Evolutionary conservation across 2,797 vertebrate genomes (phyloP).

Genomic region (Leptodactylus fallax): DNA sequence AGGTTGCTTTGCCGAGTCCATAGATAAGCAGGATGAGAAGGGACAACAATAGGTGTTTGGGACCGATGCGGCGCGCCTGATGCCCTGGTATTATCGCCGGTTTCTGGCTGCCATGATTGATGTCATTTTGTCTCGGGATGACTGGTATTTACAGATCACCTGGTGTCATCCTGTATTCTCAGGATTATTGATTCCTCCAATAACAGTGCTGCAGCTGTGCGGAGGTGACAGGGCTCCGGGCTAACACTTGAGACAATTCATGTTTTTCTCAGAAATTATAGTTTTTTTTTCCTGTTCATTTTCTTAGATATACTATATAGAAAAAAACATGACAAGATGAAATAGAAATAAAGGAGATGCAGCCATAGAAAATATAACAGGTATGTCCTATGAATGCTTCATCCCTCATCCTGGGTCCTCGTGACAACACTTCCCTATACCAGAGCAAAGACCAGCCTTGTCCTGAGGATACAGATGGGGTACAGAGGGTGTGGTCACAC

Average conservation of each 20-base stretch:
- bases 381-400: no score
- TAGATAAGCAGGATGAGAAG: not conserved
- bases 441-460: no score
- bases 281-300: not conserved
- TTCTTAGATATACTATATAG: not conserved
- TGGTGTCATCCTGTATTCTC: conserved; percentile 5
- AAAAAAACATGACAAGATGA: not conserved
- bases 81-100: not conserved
- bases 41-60: not conserved
- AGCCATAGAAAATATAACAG: no score
- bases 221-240: not conserved
- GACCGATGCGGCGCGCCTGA: not conserved
- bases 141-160: not conserved
- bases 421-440: no score
- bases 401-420: no score
- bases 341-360: not conserved
- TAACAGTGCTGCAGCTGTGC: not conserved
- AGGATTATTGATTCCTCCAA: not conserved
- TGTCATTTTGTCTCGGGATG: not conserved
- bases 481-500: no score
- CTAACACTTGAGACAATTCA: not conserved
- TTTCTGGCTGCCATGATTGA: not conserved
- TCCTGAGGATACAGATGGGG: no score
- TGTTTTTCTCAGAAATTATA: not conserved
- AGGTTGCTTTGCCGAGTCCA: no score